Percentiles rank a stretch among this genome's conserved stretches.
Conservation (phyloP, 2,113 vertebrate genomes). For the Festucalex cinctus region DNA sequence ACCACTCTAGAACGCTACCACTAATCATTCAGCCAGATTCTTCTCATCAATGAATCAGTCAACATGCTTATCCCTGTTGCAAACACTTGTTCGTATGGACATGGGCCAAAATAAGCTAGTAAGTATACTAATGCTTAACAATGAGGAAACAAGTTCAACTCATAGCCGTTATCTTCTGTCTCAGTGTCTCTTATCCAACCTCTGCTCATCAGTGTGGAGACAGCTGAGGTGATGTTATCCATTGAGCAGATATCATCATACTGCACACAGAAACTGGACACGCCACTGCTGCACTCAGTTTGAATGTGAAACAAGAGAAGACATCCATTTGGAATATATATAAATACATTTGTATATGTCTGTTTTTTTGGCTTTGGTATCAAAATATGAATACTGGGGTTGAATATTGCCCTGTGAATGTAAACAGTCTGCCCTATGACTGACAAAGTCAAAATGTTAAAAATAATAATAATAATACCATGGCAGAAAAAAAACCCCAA, state of each 20-base stretch:
- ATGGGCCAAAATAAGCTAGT: conserved; percentile 4
- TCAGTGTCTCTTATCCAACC: conserved; percentile 37
- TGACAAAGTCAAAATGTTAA: no score
- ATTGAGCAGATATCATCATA: conserved; percentile 61
- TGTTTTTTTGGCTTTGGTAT: conserved; percentile 3
- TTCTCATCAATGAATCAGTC: no score
- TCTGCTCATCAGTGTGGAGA: conserved; percentile 54
- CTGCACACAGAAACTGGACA: conserved; percentile 62
- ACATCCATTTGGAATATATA: conserved; percentile 33
- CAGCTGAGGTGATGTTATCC: conserved; percentile 54
- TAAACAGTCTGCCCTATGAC: no score
- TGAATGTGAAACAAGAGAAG: conserved; percentile 15
- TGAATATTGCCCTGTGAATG: no score
- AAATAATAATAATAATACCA: no score
- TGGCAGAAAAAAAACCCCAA: no score
- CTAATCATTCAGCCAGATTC: no score
- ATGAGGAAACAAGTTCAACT: conserved; percentile 20
- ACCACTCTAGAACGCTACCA: no score
- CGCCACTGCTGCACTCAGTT: conserved; percentile 17
- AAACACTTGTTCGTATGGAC: no score
- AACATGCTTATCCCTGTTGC: no score
- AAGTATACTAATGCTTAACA: conserved; percentile 28
- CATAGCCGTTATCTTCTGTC: conserved; percentile 14
- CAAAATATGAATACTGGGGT: conserved; percentile 1
- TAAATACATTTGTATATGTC: conserved; percentile 13